These are phyloP conservation scores for Autographa pulchrina DNA, from an alignment of 2,888 invertebrate species.

Conservation along the genomic window DNA sequence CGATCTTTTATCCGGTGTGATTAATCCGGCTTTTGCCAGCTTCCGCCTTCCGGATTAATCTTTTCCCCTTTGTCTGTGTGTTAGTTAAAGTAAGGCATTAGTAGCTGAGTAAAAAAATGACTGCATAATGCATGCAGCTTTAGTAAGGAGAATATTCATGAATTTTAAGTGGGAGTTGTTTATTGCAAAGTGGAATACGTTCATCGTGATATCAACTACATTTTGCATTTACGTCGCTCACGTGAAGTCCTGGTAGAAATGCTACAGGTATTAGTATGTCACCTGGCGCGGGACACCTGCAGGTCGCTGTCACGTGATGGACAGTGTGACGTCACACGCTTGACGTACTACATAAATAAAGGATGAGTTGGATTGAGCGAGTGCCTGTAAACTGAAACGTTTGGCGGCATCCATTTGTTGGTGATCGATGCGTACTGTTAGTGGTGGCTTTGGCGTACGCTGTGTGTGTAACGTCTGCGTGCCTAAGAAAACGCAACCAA, in stretches of 20 bases:
- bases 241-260: neutral
- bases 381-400: conserved; percentile 18
- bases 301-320: conserved; percentile 41
- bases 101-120: neutral
- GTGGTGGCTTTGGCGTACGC: conserved; percentile 18
- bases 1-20: conserved; percentile 54
- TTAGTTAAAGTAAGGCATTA: conserved; percentile 8
- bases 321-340: conserved; percentile 47
- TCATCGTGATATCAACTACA: neutral
- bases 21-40: conserved; percentile 54
- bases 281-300: conserved; percentile 3
- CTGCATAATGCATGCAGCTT: neutral
- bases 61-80: conserved; percentile 38
- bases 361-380: conserved; percentile 49
- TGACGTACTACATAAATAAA: conserved; percentile 51
- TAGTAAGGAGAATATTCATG: conserved; percentile 2
- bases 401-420: conserved; percentile 36
- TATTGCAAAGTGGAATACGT: neutral
- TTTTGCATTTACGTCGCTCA: neutral
- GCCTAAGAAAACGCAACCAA: neutral
- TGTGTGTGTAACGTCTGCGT: neutral
- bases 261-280: neutral
- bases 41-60: conserved; percentile 41
- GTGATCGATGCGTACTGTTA: conserved; percentile 29
- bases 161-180: conserved; percentile 4